Evolutionary conservation across 1,140 invertebrate species (phyloP), one percentile per base, ranked within the genome.

Genomic region (Drosophila dunni): DNA sequence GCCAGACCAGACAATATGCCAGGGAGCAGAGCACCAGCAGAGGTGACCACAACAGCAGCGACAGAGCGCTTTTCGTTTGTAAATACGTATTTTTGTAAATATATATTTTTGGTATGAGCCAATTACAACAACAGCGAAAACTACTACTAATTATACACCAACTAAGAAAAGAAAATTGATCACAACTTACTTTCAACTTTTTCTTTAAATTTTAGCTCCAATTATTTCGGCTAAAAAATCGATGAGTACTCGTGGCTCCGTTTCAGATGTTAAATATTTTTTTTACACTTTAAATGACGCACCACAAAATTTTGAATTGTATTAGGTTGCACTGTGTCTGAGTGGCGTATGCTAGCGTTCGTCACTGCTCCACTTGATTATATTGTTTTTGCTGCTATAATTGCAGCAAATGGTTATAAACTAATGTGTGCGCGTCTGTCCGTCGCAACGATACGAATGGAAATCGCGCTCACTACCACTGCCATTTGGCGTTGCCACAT

Each of bases 201-300:
- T 75, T 40, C 56, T 51, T 61, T 10, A 66, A 64, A 69, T 71
- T 75, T 29, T 46, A 24, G 42, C 45, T 36, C 56, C 13, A 53
- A 75, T 48, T 57, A 20, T 75, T 64, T 69, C 56, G 69, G 75
- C 56, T 77, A 80, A 80, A 80, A 80, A 80, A 29, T 80, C 78
- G 78, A 80, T 80, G 73, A 64, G 15, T 61, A 56, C 17, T 73
- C 70, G 70, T 73, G 38, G 24, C 36, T 10, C 64, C 70, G 63
- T 65, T 69, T 29, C 2, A 29, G 3, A 29, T 29, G 24, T 29
- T 29, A 29, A 15, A 44, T 44, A 48, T 51, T 61, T 50, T 51
- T 73, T 48, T 60, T 40, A 36, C 15, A 51, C 54, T 15, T 24
- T 10, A 44, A 36, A 65, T 71, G 48, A 65, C 54, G 68, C 68